A percentile compares a stretch with the other conserved stretches of the same genome.
phyloP scores from a whole-genome alignment of 2,888 invertebrate genomes.

The Sarcophaga carnaria region DNA sequence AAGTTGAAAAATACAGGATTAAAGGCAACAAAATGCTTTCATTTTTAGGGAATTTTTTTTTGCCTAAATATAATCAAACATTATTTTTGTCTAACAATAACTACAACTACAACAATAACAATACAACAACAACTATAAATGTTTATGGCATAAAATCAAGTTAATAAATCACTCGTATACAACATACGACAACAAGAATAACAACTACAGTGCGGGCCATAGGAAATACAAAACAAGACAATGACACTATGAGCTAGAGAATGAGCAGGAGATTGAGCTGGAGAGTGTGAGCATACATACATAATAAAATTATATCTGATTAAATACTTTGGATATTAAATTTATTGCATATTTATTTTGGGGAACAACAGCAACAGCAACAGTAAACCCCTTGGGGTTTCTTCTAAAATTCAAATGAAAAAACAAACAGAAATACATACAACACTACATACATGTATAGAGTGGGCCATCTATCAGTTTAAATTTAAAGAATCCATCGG shows the following conservation, averaged over 20 bases:
- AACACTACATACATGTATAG: background rate
- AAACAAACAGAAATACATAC: background rate
- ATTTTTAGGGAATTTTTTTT: background rate
- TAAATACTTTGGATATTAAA: constrained; percentile 69
- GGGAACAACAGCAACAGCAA: constrained; percentile 60
- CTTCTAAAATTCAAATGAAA: background rate
- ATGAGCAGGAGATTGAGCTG: background rate
- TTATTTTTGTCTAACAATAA: constrained; percentile 48
- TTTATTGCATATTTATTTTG: constrained; percentile 70
- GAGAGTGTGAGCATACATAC: constrained; percentile 23
- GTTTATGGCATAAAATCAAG: constrained; percentile 65
- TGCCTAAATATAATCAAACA: constrained; percentile 43
- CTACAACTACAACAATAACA: constrained; percentile 25
- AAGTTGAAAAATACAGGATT: constrained; percentile 9
- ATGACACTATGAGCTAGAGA: background rate
- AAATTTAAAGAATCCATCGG: too few species aligned
- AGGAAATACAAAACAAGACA: background rate
- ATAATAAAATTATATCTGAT: constrained; percentile 70
- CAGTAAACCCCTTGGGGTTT: constrained; percentile 66
- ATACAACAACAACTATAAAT: constrained; percentile 41
- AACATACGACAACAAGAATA: constrained; percentile 35
- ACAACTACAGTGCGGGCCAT: background rate
- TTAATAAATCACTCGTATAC: constrained; percentile 66
- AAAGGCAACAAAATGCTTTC: background rate
- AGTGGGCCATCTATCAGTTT: too few species aligned